These are phyloP conservation scores for Nemotelus nigrinus DNA, from an alignment of 2,888 invertebrate species.

Conservation along the genomic window DNA sequence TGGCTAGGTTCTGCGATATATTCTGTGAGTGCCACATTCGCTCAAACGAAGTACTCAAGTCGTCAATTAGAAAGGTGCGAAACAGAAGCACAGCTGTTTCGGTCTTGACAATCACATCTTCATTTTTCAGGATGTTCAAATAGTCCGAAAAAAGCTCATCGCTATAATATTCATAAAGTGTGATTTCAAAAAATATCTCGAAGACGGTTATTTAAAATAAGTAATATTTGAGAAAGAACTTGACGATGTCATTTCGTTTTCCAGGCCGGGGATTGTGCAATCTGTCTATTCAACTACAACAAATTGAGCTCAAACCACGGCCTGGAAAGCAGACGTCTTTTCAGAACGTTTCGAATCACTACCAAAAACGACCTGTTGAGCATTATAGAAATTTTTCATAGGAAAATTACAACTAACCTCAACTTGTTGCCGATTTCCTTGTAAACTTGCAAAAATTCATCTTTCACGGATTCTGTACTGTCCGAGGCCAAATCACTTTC, in stretches of 20 bases:
- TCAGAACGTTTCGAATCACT: background rate
- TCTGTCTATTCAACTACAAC: constrained; percentile 53
- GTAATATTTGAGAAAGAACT: too few relatives aligned
- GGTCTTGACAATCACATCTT: constrained; percentile 51
- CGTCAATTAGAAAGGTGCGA: constrained; percentile 50
- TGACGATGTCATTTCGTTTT: constrained; percentile 48
- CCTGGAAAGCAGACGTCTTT: constrained; percentile 52
- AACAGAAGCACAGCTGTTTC: constrained; percentile 51
- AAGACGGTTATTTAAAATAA: too few relatives aligned
- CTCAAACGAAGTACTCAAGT: constrained; percentile 51
- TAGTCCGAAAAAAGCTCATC: constrained; percentile 54
- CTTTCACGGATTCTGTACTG: constrained; percentile 51
- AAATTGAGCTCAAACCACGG: constrained; percentile 57
- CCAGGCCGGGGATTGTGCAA: constrained; percentile 61
- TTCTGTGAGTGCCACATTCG: constrained; percentile 53
- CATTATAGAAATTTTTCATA: background rate
- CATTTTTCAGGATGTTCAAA: constrained; percentile 51
- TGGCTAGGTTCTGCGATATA: constrained; percentile 53
- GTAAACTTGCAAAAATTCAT: constrained; percentile 53
- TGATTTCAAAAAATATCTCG: background rate
- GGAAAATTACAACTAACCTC: constrained; percentile 53
- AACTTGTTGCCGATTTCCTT: constrained; percentile 53
- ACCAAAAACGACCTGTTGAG: background rate
- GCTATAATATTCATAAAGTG: constrained; percentile 17
- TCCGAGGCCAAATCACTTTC: constrained; percentile 21